Percentiles rank a stretch among this genome's conserved stretches.
phyloP scores from a whole-genome alignment of 2,113 vertebrate genomes.

The Lagopus muta region DNA sequence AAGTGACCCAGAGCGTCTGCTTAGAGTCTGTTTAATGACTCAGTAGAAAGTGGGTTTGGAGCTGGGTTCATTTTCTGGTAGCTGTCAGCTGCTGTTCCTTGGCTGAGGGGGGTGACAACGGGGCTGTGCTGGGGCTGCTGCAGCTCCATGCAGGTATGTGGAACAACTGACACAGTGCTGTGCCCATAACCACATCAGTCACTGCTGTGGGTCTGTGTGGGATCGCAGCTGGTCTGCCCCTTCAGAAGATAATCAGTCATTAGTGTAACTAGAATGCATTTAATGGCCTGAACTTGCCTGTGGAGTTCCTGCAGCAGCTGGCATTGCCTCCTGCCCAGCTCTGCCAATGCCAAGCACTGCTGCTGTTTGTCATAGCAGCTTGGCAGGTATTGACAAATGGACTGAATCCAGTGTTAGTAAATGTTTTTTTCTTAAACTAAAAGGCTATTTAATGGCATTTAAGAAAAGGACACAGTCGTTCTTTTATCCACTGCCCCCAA shows the following conservation, averaged over 20 bases:
- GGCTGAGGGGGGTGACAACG: neutral
- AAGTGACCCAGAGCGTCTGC: neutral
- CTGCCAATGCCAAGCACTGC: neutral
- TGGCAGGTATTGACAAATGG: neutral
- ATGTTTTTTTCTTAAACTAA: neutral
- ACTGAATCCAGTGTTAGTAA: neutral
- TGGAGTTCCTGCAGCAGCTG: neutral
- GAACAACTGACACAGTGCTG: neutral
- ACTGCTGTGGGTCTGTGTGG: neutral
- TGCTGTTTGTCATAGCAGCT: neutral
- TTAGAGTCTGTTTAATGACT: neutral
- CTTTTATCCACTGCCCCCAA: neutral
- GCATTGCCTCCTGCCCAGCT: neutral
- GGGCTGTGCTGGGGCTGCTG: neutral
- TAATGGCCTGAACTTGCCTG: neutral
- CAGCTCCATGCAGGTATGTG: neutral
- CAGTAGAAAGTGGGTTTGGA: neutral
- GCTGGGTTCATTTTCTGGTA: neutral
- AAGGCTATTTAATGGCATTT: neutral
- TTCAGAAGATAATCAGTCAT: slow-evolving; percentile 50
- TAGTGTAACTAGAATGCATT: neutral
- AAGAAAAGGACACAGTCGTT: neutral
- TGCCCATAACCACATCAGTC: slow-evolving; percentile 18
- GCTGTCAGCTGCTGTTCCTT: neutral
- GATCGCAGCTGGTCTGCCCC: slow-evolving; percentile 12